phyloP scores from a whole-genome alignment of 2,888 invertebrate species.

The Drosophila merina region DNA sequence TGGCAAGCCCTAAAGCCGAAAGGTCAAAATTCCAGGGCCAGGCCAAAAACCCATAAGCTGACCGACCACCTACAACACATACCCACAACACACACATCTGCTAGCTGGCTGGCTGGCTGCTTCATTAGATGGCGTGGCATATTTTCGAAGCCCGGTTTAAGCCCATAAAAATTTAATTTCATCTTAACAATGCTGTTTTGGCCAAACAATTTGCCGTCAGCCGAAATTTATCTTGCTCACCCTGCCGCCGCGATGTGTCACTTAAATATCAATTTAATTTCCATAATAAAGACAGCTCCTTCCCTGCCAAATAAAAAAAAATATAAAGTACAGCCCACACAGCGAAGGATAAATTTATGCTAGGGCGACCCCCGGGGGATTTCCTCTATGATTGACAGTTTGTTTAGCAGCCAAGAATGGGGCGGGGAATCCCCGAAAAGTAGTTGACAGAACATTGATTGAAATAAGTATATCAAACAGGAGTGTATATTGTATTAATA shows the following conservation, averaged over 20 bases:
- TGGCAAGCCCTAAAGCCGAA: constrained; percentile 59
- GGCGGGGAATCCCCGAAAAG: constrained; percentile 27
- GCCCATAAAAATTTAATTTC: constrained; percentile 76
- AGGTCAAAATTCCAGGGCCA: constrained; percentile 67
- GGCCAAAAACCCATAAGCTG: constrained; percentile 48
- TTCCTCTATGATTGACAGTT: constrained; percentile 75
- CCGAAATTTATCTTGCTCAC: constrained; percentile 65
- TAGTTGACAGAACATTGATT: constrained; percentile 48
- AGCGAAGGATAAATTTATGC: constrained; percentile 61
- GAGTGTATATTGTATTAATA: constrained; percentile 40
- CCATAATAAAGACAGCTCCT: constrained; percentile 71
- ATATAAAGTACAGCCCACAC: constrained; percentile 13
- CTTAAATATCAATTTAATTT: constrained; percentile 81
- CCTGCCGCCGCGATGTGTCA: constrained; percentile 56
- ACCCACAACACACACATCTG: constrained; percentile 29
- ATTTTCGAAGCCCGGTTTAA: constrained; percentile 57
- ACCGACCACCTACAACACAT: constrained; percentile 38
- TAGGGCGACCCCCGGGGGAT: constrained; percentile 58
- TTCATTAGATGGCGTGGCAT: constrained; percentile 60
- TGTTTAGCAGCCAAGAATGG: constrained; percentile 36
- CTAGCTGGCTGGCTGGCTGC: constrained; percentile 15
- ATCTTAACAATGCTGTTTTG: constrained; percentile 49
- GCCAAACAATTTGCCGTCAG: constrained; percentile 70
- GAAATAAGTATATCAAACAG: constrained; percentile 64
- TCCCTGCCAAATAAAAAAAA: neutral